These are phyloP conservation scores for Steromphala cineraria DNA, from an alignment of 2,888 invertebrate genomes.

Conservation along the genomic window DNA sequence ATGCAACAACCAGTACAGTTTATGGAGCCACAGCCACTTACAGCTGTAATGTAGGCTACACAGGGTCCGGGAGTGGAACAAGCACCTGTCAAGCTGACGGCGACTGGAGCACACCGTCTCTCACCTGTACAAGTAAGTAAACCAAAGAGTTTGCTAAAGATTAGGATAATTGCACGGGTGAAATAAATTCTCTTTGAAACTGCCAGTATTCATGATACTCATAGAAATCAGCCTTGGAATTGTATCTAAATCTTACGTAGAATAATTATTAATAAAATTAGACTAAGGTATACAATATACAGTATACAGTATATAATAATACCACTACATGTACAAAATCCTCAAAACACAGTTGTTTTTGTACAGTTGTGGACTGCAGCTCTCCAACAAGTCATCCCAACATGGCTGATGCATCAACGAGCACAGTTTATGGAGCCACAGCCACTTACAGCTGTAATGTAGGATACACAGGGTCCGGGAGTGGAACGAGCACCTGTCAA, in stretches of 20 bases:
- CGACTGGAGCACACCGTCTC: neutral
- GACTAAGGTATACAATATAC: too few relatives aligned
- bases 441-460: neutral
- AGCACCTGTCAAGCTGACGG: neutral
- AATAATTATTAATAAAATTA: too few relatives aligned
- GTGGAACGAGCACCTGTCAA: neutral
- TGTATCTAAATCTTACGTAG: too few relatives aligned
- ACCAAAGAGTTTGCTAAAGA: too few relatives aligned
- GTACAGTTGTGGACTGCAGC: neutral
- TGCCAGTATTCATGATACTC: too few relatives aligned
- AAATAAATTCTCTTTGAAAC: too few relatives aligned
- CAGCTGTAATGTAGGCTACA: neutral
- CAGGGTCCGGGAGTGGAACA: neutral
- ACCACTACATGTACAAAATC: too few relatives aligned
- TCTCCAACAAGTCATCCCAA: neutral
- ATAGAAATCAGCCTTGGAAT: too few relatives aligned
- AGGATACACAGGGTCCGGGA: neutral
- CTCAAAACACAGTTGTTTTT: too few relatives aligned
- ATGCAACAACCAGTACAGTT: neutral
- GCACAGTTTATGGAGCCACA: neutral
- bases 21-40: neutral
- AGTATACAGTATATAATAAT: too few relatives aligned
- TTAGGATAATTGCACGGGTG: too few relatives aligned
- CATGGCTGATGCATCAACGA: neutral
- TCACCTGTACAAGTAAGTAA: too few relatives aligned